Base-by-base conservation (phyloP, 1,140 invertebrate species). In the Mamestra configurata region DNA sequence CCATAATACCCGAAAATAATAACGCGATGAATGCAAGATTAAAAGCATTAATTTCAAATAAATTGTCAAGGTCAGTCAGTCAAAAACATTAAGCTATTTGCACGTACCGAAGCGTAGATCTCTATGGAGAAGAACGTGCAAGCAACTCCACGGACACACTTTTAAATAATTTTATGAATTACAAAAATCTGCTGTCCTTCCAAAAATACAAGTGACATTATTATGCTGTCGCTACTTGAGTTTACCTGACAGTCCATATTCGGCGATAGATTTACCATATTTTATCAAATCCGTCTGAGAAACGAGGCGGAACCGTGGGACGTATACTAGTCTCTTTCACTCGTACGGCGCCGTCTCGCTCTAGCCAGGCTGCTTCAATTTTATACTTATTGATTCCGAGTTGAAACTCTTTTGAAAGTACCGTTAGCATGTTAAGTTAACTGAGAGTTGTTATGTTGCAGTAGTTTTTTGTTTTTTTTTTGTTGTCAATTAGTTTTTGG, bases 381-480 rank as follows among this genome's bases (percentile, higher is more conserved):
- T 92, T 90, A 91, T 91, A 90, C 87, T 90, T 92, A 92, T 92
- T 90, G 90, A 92, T 92, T 92, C 85, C 72, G 81, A 86, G 6
- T 59, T 27, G 13, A 59, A 57, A 68, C 5, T 37, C 15, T 55
- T 75, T 70, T 27, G 64, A 43, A 13, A 31, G 89, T 88, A 92
- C 77, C 64, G 89, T 82, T 79, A 73, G 84, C 84, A 86, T 40
- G 27, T 40, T 35, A 59, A 59, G 35, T 59, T 49, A 11, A 18
- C 35, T 37, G 35, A 22, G 37, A 13, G 10, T 7, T 11, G n/a
- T 8, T 2, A 18, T 15, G 35, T 24, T 24, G 20, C 20, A 24
- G 20, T 53, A n/a, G 24, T 55, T 55, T 20, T 53, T 24, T 10
- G 0, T 24, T 20, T 20, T 7, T 24, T 20, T 55, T 2, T 7